Percentiles rank a stretch among this genome's conserved stretches.
Evolutionary conservation across 2,797 vertebrate species (phyloP).

Genomic region (Tarsius wallacei): DNA sequence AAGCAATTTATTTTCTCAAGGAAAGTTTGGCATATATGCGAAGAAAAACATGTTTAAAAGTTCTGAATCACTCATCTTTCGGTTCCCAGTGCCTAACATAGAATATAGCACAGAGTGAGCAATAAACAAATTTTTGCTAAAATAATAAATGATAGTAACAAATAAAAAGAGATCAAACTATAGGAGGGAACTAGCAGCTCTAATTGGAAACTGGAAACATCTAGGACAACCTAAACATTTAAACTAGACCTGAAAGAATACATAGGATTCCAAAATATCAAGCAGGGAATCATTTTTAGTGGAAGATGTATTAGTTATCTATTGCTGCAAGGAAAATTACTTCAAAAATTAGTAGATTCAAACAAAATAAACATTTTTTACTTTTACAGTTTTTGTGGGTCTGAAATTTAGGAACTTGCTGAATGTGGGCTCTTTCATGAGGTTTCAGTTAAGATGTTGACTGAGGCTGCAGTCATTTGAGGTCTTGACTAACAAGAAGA

Average conservation of each 20-base stretch:
- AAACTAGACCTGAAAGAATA: neutral
- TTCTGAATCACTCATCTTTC: constrained; percentile 29
- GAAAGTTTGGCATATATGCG: neutral
- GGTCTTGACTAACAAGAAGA: neutral
- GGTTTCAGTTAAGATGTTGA: neutral
- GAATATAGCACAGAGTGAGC: neutral
- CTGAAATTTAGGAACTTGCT: neutral
- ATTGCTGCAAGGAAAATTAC: neutral
- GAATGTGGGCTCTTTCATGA: neutral
- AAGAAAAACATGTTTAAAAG: neutral
- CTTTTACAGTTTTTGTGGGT: neutral
- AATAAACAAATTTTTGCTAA: constrained; percentile 17
- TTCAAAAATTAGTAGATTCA: neutral
- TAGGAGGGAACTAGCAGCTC: neutral
- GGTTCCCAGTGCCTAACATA: neutral
- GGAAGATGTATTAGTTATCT: neutral
- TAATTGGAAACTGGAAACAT: neutral
- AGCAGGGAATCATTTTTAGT: neutral
- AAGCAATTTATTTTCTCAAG: neutral
- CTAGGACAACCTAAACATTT: constrained; percentile 12
- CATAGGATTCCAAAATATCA: neutral
- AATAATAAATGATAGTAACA: constrained; percentile 15
- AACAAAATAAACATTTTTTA: constrained; percentile 31
- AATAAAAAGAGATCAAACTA: neutral
- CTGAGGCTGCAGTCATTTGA: neutral